These are phyloP conservation scores for Agraylea sexmaculata DNA, from an alignment of 1,140 invertebrate genomes.

Conservation along the genomic window DNA sequence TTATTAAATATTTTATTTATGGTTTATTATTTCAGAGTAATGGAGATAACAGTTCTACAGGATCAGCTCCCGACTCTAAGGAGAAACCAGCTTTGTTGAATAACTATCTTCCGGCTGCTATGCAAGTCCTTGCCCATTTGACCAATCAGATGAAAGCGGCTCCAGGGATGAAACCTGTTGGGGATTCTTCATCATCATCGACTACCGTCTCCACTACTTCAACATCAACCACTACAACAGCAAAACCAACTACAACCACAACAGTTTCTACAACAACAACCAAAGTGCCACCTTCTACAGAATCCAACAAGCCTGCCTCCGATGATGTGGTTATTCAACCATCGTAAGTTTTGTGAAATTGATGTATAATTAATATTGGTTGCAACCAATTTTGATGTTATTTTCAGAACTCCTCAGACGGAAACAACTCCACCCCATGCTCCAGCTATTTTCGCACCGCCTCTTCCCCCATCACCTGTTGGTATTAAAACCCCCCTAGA, in stretches of 20 bases:
- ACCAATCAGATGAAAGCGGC: conserved; percentile 46
- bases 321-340: not conserved
- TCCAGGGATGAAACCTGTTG: conserved; percentile 26
- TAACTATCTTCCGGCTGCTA: conserved; percentile 42
- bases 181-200: no score
- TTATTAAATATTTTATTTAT: no score
- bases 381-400: conserved; percentile 2
- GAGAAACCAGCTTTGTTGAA: conserved; percentile 26
- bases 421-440: conserved; percentile 39
- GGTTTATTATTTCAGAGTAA: no score
- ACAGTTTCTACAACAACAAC: conserved; percentile 3
- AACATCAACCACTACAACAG: conserved; percentile 20
- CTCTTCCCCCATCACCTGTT: conserved; percentile 30
- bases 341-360: not conserved
- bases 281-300: conserved; percentile 7
- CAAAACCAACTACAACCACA: conserved; percentile 14
- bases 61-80: conserved; percentile 11
- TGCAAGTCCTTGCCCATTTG: conserved; percentile 45
- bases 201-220: conserved; percentile 21
- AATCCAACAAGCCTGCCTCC: conserved; percentile 9
- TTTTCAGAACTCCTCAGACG: conserved; percentile 8
- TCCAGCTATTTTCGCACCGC: conserved; percentile 41
- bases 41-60: no score
- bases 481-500: conserved; percentile 23
- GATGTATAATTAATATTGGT: not conserved